These are phyloP conservation scores for Xanthia togata DNA, from an alignment of 2,888 invertebrate genomes.

Conservation along the genomic window DNA sequence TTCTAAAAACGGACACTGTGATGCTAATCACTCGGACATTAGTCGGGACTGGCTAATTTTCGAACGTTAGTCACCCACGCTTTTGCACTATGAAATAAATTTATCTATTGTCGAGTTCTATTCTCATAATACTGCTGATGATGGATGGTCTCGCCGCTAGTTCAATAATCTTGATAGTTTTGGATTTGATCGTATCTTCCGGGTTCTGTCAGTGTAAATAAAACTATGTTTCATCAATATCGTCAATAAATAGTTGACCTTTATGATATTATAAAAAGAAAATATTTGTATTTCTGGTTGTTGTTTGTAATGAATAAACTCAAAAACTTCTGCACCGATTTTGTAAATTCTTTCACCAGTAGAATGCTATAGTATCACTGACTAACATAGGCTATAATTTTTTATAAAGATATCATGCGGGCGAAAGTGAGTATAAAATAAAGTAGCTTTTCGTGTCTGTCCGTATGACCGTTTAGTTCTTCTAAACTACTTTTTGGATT, in stretches of 20 bases:
- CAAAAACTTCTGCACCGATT: too few relatives aligned
- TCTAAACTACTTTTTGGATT: too few relatives aligned
- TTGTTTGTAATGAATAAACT: too few relatives aligned
- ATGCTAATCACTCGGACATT: slow-evolving; percentile 37
- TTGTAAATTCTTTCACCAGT: too few relatives aligned
- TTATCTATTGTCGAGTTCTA: slow-evolving; percentile 7
- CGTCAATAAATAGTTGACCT: neutral
- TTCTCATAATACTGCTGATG: slow-evolving; percentile 25
- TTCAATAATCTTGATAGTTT: slow-evolving; percentile 25
- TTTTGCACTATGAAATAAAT: slow-evolving; percentile 20
- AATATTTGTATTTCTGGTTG: too few relatives aligned
- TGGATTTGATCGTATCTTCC: neutral
- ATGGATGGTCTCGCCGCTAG: slow-evolving; percentile 13
- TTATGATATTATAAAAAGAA: too few relatives aligned
- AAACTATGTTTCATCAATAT: neutral
- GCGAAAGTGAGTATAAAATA: too few relatives aligned
- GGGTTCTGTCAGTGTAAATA: neutral
- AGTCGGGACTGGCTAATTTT: slow-evolving; percentile 33
- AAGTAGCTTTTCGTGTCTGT: too few relatives aligned
- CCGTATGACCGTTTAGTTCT: too few relatives aligned
- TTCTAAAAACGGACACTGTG: slow-evolving; percentile 20
- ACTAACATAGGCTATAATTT: too few relatives aligned
- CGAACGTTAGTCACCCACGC: slow-evolving; percentile 28
- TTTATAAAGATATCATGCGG: too few relatives aligned
- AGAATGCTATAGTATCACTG: too few relatives aligned